Evolutionary conservation across 2,113 vertebrate species (phyloP), one percentile per base, ranked within the genome.

Genomic region (Perca flavescens): DNA sequence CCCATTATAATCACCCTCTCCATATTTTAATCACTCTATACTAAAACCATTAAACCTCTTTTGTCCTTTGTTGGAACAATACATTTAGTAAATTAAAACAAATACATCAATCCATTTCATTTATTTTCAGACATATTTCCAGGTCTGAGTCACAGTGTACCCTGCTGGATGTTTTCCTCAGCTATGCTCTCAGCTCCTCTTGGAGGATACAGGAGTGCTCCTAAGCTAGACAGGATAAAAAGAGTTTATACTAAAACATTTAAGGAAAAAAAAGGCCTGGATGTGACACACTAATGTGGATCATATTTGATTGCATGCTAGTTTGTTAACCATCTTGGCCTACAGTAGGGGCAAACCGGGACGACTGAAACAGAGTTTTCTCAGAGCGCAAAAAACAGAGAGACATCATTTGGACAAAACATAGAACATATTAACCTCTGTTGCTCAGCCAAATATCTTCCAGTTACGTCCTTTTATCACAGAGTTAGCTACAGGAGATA

Each of bases 11-110:
- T 80, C 75, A 87, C 52, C 65, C 62, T 46, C 63, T 70, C 62
- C 62, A 71, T 60, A 74, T 88, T 90, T 83, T 84, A 82, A 83
- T 86, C 70, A 86, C 70, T 79, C 54, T 70, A 67, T 13, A 58
- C 74, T 78, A 74, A 84, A 74, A 72, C 68, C 84, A 87, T 89
- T 87, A 83, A 84, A 82, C 28, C 53, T 53, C 43, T 13, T 82
- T 66, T 81, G 50, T 64, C 66, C 61, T 80, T 74, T 86, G 74
- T 83, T 86, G 66, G 74, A 88, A 67, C 82, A 88, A 74, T 69
- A 72, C 80, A 79, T 71, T 63, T 34, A 79, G 47, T 61, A 70
- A 56, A 85, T 73, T 76, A 47, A 77, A 76, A 69, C 49, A 58
- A 66, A 56, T 25, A 72, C 19, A 63, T 50, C 5, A 66, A 56